Percentiles rank a stretch among this genome's conserved stretches.
These are phyloP conservation scores for Periophthalmus magnuspinnatus DNA, from an alignment of 2,797 vertebrate species.

Conservation along the genomic window DNA sequence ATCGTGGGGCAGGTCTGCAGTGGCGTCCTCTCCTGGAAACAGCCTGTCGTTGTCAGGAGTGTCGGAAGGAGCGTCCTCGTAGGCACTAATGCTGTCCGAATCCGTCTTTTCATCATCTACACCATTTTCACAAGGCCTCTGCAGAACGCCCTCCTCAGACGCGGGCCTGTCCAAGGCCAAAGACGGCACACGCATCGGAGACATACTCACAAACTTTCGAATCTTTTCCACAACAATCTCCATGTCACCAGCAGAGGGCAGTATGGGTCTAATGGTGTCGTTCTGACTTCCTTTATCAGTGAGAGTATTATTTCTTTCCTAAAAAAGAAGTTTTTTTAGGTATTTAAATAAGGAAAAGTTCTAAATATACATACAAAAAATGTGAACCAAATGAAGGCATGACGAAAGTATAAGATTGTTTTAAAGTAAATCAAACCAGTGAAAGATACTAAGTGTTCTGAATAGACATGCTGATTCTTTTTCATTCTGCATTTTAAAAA, in stretches of 20 bases:
- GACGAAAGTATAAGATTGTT: not conserved
- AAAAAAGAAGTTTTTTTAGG: no score
- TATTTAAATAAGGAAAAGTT: not conserved
- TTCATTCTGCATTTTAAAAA: no score
- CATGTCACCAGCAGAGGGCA: conserved; percentile 4
- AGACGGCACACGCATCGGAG: conserved; percentile 39
- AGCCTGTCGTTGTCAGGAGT: conserved; percentile 60
- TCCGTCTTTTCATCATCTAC: conserved; percentile 45
- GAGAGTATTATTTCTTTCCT: conserved; percentile 59
- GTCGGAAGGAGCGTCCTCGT: conserved; percentile 67
- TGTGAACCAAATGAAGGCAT: not conserved
- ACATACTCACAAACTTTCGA: conserved; percentile 41
- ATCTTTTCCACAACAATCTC: conserved; percentile 30
- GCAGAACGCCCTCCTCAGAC: conserved; percentile 52
- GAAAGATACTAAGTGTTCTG: no score
- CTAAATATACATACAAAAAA: not conserved
- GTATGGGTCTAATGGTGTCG: not conserved
- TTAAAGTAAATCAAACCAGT: not conserved
- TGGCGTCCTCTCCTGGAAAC: conserved; percentile 46
- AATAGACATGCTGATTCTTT: no score
- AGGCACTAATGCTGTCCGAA: conserved; percentile 69
- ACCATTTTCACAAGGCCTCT: conserved; percentile 37
- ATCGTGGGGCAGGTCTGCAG: conserved; percentile 43
- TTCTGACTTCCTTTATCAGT: conserved; percentile 6
- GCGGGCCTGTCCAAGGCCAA: conserved; percentile 38